Base-by-base conservation (phyloP, 2,888 invertebrate species). In the Harpalus rubripes region DNA sequence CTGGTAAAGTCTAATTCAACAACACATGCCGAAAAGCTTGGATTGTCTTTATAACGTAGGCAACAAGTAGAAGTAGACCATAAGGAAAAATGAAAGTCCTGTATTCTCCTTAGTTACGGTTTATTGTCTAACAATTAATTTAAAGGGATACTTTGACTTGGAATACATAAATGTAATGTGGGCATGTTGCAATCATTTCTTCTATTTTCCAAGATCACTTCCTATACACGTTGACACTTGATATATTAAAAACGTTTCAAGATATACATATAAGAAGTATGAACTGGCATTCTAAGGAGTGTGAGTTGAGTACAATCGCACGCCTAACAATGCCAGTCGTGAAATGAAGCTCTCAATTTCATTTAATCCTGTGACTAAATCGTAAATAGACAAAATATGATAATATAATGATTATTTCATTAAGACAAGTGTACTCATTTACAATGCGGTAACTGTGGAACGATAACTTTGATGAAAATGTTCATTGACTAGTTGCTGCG, bases 241-340 rank as follows among this genome's bases (percentile, higher is more conserved):
- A 81, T 72, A 81, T 72, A 81, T 68, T 81, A 72, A 81, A 68
- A 81, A 81, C 72, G 56, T 81, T 81, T 81, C 81, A 81, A 81
- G 44, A 81, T 81, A 81, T 81, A 81, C 81, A 81, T 81, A 81
- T 81, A 81, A 81, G 81, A 72, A 56, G 68, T 68, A n/a, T 32
- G 52, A 32, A 41, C 61, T 80, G 18, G 39, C 61, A 80, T 80
- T 41, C 61, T 80, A 58, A 78, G 32, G 56, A 56, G 76, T 78
- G 32, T 58, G 12, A 32, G 5, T 56, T 58, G 12, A 32, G 5
- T 56, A 26, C 16, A 78, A 44, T n/a, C 15, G 16, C 76, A 78
- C 76, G n/a, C 76, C 58, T 56, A 22, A 78, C 56, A 78, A 78
- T 78, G 78, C 22, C 58, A 78, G 78, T 78, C 78, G 44, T 74